A percentile compares a stretch with the other conserved stretches of the same genome.
Evolutionary conservation across 2,888 invertebrate species (phyloP).

Genomic region (Actias luna): DNA sequence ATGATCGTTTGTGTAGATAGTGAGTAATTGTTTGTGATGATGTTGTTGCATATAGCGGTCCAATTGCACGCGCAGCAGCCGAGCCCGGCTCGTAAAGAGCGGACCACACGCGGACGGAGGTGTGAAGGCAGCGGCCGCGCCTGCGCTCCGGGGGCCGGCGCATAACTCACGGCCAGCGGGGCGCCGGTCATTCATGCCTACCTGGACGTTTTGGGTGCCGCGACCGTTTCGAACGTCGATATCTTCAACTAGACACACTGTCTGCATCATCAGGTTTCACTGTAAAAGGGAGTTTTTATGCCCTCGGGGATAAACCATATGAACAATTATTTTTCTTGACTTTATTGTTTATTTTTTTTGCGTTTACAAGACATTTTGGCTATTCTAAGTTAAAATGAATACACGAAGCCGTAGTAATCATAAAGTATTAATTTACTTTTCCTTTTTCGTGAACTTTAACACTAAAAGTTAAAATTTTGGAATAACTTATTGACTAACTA

Average conservation of each 20-base stretch:
- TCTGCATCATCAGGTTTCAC: slow-evolving; percentile 31
- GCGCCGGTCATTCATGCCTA: slow-evolving; percentile 78
- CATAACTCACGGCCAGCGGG: slow-evolving; percentile 80
- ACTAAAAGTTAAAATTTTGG: too few relatives aligned
- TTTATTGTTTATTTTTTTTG: background rate
- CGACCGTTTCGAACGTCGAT: slow-evolving; percentile 17
- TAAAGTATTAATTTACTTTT: too few relatives aligned
- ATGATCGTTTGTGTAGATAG: too few relatives aligned
- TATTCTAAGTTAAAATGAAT: background rate
- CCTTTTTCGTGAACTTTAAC: too few relatives aligned
- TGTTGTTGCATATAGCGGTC: slow-evolving; percentile 35
- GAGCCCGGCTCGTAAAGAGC: slow-evolving; percentile 68
- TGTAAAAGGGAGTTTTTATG: background rate
- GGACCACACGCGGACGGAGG: slow-evolving; percentile 81
- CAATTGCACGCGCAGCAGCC: slow-evolving; percentile 61
- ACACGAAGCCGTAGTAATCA: too few relatives aligned
- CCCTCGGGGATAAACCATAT: background rate
- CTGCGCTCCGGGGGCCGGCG: slow-evolving; percentile 69
- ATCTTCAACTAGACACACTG: slow-evolving; percentile 62
- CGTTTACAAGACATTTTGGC: background rate
- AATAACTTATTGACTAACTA: too few relatives aligned
- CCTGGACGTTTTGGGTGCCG: slow-evolving; percentile 51
- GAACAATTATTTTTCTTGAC: background rate
- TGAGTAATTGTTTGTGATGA: background rate
- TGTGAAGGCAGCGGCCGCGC: slow-evolving; percentile 74